Percentiles rank a stretch among this genome's conserved stretches.
These are phyloP conservation scores for Hirtodrosophila alboralis DNA, from an alignment of 2,888 invertebrate species.

Conservation along the genomic window DNA sequence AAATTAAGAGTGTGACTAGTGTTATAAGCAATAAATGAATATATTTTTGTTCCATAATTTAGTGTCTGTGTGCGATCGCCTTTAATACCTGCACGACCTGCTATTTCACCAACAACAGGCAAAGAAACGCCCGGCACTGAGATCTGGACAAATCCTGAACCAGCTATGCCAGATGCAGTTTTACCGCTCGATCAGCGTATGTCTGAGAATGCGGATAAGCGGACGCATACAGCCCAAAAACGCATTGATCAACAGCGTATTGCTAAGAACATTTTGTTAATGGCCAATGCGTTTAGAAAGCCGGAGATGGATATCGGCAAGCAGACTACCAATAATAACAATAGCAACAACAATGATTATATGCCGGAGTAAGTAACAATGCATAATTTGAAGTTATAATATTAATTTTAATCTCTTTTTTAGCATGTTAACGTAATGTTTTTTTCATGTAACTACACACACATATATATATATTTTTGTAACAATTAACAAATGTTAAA, in stretches of 20 bases:
- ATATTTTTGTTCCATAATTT: slow-evolving; percentile 47
- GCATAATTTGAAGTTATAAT: background rate
- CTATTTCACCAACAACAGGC: slow-evolving; percentile 87
- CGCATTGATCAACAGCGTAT: slow-evolving; percentile 88
- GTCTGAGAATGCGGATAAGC: slow-evolving; percentile 81
- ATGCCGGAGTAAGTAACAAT: slow-evolving; percentile 74
- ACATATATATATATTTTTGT: slow-evolving; percentile 38
- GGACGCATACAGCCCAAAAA: slow-evolving; percentile 88
- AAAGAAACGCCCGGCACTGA: slow-evolving; percentile 84
- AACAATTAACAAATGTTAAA: slow-evolving; percentile 40
- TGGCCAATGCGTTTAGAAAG: slow-evolving; percentile 79
- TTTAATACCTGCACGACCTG: slow-evolving; percentile 90
- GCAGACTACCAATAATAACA: slow-evolving; percentile 26
- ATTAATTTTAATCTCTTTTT: slow-evolving; percentile 2
- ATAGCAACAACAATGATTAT: slow-evolving; percentile 31
- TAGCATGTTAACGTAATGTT: slow-evolving; percentile 71
- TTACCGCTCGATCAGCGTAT: slow-evolving; percentile 79
- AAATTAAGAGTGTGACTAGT: slow-evolving; percentile 68
- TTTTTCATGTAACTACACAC: slow-evolving; percentile 5
- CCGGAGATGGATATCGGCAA: slow-evolving; percentile 34
- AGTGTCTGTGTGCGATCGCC: slow-evolving; percentile 93
- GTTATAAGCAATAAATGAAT: slow-evolving; percentile 45
- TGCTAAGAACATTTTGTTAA: slow-evolving; percentile 85
- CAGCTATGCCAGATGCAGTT: slow-evolving; percentile 45
- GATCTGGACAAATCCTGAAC: slow-evolving; percentile 90